phyloP scores from a whole-genome alignment of 2,888 invertebrate species.

The Scotopteryx bipunctaria region DNA sequence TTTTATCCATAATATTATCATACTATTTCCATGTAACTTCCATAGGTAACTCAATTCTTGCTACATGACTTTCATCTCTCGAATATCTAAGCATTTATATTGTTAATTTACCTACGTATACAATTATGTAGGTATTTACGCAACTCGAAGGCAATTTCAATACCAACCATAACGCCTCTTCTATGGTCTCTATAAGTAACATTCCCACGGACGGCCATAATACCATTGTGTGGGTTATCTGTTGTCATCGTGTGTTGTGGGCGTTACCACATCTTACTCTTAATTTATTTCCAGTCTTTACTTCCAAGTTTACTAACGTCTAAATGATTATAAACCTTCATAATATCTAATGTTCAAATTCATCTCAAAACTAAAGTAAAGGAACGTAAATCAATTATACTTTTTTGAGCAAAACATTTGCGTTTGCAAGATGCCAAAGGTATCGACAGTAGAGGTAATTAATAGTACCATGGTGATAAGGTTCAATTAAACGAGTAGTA shows the following conservation, averaged over 20 bases:
- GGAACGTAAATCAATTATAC: too few species aligned
- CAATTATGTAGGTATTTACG: not conserved
- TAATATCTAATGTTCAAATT: too few species aligned
- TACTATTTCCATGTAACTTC: too few species aligned
- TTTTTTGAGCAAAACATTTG: too few species aligned
- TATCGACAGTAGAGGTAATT: too few species aligned
- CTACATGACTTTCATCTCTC: not conserved
- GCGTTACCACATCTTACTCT: slow-evolving; percentile 46
- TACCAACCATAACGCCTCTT: slow-evolving; percentile 3
- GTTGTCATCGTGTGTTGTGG: slow-evolving; percentile 55
- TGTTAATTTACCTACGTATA: not conserved
- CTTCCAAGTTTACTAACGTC: too few species aligned
- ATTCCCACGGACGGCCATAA: slow-evolving; percentile 29
- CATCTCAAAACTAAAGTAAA: too few species aligned
- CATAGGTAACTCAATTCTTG: too few species aligned
- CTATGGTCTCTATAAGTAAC: slow-evolving; percentile 1
- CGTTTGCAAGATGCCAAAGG: too few species aligned
- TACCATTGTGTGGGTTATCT: slow-evolving; percentile 34
- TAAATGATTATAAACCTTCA: too few species aligned
- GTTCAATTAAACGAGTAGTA: not conserved
- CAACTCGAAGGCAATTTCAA: slow-evolving; percentile 1
- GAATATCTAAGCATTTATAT: not conserved
- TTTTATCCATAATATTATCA: too few species aligned
- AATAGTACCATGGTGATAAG: too few species aligned
- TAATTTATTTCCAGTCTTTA: slow-evolving; percentile 4